These are phyloP conservation scores for Hoplodrina ambigua DNA, from an alignment of 2,888 invertebrate genomes.

Conservation along the genomic window DNA sequence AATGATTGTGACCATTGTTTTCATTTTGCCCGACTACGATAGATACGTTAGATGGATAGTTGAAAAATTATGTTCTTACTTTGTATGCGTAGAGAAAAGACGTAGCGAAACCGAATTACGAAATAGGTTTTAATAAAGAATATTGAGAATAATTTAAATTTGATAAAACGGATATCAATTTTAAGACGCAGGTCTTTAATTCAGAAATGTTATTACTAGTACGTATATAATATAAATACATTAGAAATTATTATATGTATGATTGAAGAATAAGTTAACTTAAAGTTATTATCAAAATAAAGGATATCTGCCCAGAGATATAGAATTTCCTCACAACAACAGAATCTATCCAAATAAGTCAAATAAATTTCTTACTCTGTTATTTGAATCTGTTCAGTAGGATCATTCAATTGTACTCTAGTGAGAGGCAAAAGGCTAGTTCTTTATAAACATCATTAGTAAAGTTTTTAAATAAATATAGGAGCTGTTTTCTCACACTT, in stretches of 20 bases:
- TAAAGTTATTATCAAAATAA: not conserved
- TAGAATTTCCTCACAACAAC: constrained; percentile 1
- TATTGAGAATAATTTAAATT: too few relatives aligned
- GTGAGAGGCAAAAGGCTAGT: not conserved
- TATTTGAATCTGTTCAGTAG: constrained; percentile 27
- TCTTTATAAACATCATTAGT: constrained; percentile 6
- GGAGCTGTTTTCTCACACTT: constrained; percentile 34
- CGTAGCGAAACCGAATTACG: too few relatives aligned
- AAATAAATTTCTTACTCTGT: constrained; percentile 19
- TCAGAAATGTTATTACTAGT: not conserved
- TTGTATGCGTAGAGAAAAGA: too few relatives aligned
- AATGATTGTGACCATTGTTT: constrained; percentile 20
- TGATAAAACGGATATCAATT: not conserved
- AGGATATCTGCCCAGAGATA: constrained; percentile 2
- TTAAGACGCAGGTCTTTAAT: too few relatives aligned
- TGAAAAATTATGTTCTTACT: not conserved
- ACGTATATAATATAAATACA: too few relatives aligned
- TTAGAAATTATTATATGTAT: too few relatives aligned
- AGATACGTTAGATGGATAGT: too few relatives aligned
- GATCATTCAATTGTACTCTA: constrained; percentile 31
- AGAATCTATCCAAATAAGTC: not conserved
- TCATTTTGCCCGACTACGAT: constrained; percentile 1
- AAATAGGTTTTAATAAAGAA: too few relatives aligned
- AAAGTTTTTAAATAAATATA: constrained; percentile 19
- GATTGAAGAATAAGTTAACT: not conserved